Evolutionary conservation across 2,797 vertebrate genomes (phyloP), one percentile per base, ranked within the genome.

Genomic region (Prunella strophiata): DNA sequence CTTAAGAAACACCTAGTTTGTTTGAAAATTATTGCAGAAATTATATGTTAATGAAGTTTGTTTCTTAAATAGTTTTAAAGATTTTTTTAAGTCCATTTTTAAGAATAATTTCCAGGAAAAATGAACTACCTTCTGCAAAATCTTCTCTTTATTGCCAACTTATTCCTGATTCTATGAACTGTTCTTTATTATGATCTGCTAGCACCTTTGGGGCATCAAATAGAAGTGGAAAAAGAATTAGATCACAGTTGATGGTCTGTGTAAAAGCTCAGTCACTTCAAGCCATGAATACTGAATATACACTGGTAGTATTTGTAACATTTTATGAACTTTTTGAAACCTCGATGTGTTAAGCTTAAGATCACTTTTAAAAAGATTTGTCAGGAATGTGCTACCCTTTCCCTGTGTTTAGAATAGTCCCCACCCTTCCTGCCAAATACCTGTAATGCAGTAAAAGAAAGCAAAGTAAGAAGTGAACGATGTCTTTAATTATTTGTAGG

Each of bases 391-490:
- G 20, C 21, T 23, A 6, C n/a, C 2, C 10, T 45, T n/a, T 16
- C 6, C 26, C 3, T 55, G 20, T n/a, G 13, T 83, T 88, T 22
- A 57, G 34, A 74, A 43, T 55, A 76, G 48, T 81, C n/a, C 32
- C 36, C 16, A 54, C 0, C 12, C 34, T 72, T 94, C 36, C 29
- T 75, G 42, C 21, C 26, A 89, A 57, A 75, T 10, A 25, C 40
- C n/a, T 73, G 52, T 76, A 76, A 73, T 42, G 42, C 18, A 36
- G 13, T 48, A 66, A 67, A 55, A 54, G 55, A 78, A 89, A 68
- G 4, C 36, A 22, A 10, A 38, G 38, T 34, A 47, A 75, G 40
- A 10, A 34, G 26, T 13, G 8, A 87, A 73, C 0, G 0, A 25
- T 4, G 5, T 51, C 71, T 76, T 91, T 67, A 75, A 55, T 85